A percentile compares a stretch with the other conserved stretches of the same genome.
These are phyloP conservation scores for Argopecten irradians DNA, from an alignment of 1,140 invertebrate species.

Conservation along the genomic window DNA sequence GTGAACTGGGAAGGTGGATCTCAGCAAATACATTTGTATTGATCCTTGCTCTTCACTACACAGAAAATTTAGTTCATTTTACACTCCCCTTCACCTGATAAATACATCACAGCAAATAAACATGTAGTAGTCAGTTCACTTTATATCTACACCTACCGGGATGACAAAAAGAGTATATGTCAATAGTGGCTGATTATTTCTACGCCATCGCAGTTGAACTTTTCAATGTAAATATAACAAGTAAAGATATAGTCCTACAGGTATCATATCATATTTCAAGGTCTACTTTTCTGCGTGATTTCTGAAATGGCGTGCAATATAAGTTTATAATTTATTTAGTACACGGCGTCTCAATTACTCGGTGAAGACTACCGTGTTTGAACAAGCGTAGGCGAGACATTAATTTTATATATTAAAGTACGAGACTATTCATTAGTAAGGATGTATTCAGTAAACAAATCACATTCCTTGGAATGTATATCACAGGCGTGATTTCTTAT, in stretches of 20 bases:
- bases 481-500: too few relatives aligned
- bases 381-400: background rate
- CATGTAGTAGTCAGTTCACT: background rate
- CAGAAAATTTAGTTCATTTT: background rate
- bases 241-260: background rate
- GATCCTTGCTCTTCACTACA: background rate
- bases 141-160: background rate
- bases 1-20: background rate
- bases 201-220: background rate
- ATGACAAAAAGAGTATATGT: background rate
- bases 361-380: background rate
- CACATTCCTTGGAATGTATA: too few relatives aligned
- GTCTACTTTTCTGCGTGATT: background rate
- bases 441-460: background rate
- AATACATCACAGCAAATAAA: background rate
- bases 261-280: background rate
- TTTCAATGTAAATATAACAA: background rate
- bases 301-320: background rate
- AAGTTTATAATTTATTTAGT: background rate
- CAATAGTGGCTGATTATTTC: background rate
- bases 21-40: slow-evolving; percentile 1
- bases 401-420: background rate
- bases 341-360: background rate
- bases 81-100: background rate
- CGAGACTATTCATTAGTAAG: background rate